Percentiles rank a stretch among this genome's conserved stretches.
phyloP scores from a whole-genome alignment of 2,888 invertebrate genomes.

The Timema cristinae region DNA sequence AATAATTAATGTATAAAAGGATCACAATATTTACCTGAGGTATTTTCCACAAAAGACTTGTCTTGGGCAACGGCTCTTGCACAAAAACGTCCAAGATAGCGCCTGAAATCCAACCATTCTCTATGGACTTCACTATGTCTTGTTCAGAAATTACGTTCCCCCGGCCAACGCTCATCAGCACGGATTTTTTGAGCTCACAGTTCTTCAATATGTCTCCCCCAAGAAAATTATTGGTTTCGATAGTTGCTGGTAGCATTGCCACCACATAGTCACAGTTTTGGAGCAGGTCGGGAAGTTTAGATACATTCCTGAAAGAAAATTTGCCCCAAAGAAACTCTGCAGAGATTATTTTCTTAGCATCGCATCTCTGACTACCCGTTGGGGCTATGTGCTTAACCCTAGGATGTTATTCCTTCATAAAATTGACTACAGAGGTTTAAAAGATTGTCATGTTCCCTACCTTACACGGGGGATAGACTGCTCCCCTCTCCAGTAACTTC shows the following conservation, averaged over 20 bases:
- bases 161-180: conserved; percentile 58
- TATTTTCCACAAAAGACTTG: conserved; percentile 50
- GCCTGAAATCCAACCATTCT: conserved; percentile 51
- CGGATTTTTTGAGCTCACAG: conserved; percentile 46
- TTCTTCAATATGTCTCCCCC: conserved; percentile 47
- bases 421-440: too few species aligned
- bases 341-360: background rate
- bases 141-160: conserved; percentile 52
- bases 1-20: conserved; percentile 6
- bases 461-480: too few species aligned
- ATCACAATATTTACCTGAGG: conserved; percentile 44
- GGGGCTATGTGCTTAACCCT: conserved; percentile 2
- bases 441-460: too few species aligned
- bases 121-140: conserved; percentile 50
- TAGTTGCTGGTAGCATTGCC: conserved; percentile 52
- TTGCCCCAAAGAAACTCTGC: too few species aligned
- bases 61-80: conserved; percentile 50
- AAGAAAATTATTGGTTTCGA: conserved; percentile 48
- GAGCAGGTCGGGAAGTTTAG: conserved; percentile 43
- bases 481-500: too few species aligned
- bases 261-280: conserved; percentile 52
- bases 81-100: conserved; percentile 56
- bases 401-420: too few species aligned
- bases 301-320: conserved; percentile 27
- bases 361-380: too few species aligned